Conservation (phyloP, 2,113 vertebrate species). For the Indicator maculatus region DNA sequence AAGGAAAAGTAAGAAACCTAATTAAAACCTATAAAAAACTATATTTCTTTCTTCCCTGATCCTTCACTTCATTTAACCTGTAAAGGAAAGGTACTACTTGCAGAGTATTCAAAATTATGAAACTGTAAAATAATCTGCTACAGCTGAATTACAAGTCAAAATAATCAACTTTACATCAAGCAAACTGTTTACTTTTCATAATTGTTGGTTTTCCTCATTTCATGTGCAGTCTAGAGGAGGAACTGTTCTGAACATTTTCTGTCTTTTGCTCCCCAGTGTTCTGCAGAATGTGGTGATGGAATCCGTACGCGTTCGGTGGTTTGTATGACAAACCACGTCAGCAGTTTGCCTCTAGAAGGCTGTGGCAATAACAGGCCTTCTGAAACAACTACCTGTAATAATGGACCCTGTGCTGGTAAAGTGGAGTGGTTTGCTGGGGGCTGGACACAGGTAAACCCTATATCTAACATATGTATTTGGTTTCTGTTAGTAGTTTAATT, state of each 20-base stretch:
- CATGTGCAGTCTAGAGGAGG: accelerated
- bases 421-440: slow-evolving; percentile 93
- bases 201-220: neutral
- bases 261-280: slow-evolving; percentile 80
- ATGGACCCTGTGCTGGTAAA: slow-evolving; percentile 86
- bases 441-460: slow-evolving; percentile 89
- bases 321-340: slow-evolving; percentile 89
- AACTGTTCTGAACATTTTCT: accelerated
- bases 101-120: neutral
- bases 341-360: slow-evolving; percentile 91
- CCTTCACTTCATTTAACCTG: neutral
- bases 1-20: neutral
- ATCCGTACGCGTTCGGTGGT: slow-evolving; percentile 84
- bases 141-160: neutral
- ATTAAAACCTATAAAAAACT: neutral
- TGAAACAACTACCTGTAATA: slow-evolving; percentile 83
- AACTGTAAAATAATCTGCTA: neutral
- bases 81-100: neutral
- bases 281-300: slow-evolving; percentile 87
- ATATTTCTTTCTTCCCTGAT: neutral
- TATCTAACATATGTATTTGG: accelerated
- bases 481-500: neutral
- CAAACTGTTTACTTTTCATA: accelerated
- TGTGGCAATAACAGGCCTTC: slow-evolving; percentile 87
- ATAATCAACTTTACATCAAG: neutral